Evolutionary conservation across 2,888 invertebrate genomes (phyloP), one percentile per base, ranked within the genome.

Genomic region (Lithophane leautieri): DNA sequence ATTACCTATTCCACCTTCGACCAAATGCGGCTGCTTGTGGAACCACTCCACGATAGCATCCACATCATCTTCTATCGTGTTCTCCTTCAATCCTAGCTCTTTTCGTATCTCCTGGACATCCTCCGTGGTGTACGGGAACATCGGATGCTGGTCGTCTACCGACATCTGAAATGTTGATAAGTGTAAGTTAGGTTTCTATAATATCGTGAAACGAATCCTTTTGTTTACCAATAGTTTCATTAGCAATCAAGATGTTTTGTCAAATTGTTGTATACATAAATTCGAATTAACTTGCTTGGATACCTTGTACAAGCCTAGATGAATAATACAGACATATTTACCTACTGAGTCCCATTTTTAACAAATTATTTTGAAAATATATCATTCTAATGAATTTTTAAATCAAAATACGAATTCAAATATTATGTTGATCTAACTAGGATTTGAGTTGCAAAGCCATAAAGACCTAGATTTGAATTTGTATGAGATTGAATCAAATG

Each of bases 41-140:
- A 94, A 94, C 95, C 95, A 95, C 34, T 94, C 95, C 54, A 94
- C 70, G 8, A 95, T 91, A 0, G 93, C 91, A 42, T 94, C 94
- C 0, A 95, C 90, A 72, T 94, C 95, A 80, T 94, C 94, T 73
- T 94, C 88, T 63, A 94, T 86, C 0, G 91, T 91, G 40, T 87
- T 91, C 14, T 94, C 93, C 68, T 93, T 94, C 28, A 95, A 71
- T 6, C 93, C 93, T 0, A 93, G 79, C 28, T 93, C 93, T 70
- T 90, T 90, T 56, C 92, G 89, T 28, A 94, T 92, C 60, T 88
- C 89, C 44, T 86, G 87, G n/a, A 91, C 93, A 1, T 94, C 94
- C 70, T 93, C 92, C 42, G 90, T 90, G 0, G 91, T 92, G 47
- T 88, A 90, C 0, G 89, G 87, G 61, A 86, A 92, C 8, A 94